Evolutionary conservation across 2,113 vertebrate genomes (phyloP), one percentile per base, ranked within the genome.

Genomic region (Piprites chloris): DNA sequence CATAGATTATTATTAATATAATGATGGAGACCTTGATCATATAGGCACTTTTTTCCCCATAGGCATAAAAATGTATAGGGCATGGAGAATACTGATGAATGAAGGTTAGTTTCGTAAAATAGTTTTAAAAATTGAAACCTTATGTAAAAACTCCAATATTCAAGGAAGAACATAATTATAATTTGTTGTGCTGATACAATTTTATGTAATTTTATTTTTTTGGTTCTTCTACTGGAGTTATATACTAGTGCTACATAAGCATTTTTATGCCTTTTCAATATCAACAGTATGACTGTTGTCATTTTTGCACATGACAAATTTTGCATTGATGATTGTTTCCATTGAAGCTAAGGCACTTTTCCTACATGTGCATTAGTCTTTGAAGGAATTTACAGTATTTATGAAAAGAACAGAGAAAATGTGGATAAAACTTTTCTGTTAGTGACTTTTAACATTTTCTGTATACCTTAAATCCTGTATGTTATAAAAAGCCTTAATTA

Each of bases 1-100:
- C 39, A 37, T 62, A 86, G 74, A 72, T 93, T 95, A 93, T 82
- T 90, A 91, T 68, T 81, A 91, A 87, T 77, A 76, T 71, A 74
- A 56, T 37, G 56, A 68, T 61, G 37, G 68, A 93, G 73, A 83
- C 85, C 61, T 59, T 90, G 85, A 83, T 94, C 87, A 37, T 71
- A 21, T 41, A 84, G 91, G 69, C 66, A 41, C 41, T 94, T 47
- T 18, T 53, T 53, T 94, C 80, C 61, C 62, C 28, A 46, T 17
- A 58, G 65, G 32, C 79, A 58, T 65, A 82, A 92, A 90, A 86
- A 81, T 77, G n/a, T 41, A 9, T 67, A 81, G 76, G 37, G 53
- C 35, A 72, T 75, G 52, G 32, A 83, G n/a, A 47, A 72, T 75
- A 50, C 39, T 35, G 52, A 85, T 81, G 35, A 85, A 85, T 56